Evolutionary conservation across 2,797 vertebrate genomes (phyloP), one percentile per base, ranked within the genome.

Genomic region (Dendrocincla fuliginosa): DNA sequence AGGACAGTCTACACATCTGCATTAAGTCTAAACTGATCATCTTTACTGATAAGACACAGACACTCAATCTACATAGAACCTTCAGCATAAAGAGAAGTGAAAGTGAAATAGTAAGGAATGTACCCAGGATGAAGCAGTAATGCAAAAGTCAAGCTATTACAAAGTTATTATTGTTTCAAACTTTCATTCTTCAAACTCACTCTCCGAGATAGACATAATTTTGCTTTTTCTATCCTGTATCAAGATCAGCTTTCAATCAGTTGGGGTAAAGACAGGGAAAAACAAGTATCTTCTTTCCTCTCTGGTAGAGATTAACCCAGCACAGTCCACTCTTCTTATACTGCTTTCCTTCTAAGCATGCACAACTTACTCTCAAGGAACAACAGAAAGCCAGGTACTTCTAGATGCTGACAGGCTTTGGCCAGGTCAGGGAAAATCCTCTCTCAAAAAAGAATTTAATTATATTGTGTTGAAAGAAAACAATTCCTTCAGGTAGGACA

Each of bases 351-450:
- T 67, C 37, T 63, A 60, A 90, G 33, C 24, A 60, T 3, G 7
- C 27, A 42, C 20, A 85, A 55, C 8, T 28, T 44, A 13, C 39
- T 80, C 30, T 25, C n/a, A 7, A 70, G 32, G n/a, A 82, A 33
- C 39, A 42, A 44, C 19, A 74, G 11, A 71, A 89, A 82, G 50
- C 6, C 41, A 79, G 8, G 33, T 76, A 76, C 35, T 82, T 76
- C 13, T 12, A 49, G 17, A 35, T n/a, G n/a, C 42, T 39, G 24
- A 65, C 1, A 35, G 49, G 61, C n/a, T 89, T 87, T 0, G 0
- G 65, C 32, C 28, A 93, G 41, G 13, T 33, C 37, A 85, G 27
- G 20, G 30, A 71, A 87, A 84, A 37, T 50, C 9, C 15, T 53
- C 33, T 81, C 63, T 52, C 23, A 52, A 46, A 61, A 65, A 76